Percentiles rank a stretch among this genome's conserved stretches.
Evolutionary conservation across 2,113 vertebrate species (phyloP).

Genomic region (Hymenochirus boettgeri): DNA sequence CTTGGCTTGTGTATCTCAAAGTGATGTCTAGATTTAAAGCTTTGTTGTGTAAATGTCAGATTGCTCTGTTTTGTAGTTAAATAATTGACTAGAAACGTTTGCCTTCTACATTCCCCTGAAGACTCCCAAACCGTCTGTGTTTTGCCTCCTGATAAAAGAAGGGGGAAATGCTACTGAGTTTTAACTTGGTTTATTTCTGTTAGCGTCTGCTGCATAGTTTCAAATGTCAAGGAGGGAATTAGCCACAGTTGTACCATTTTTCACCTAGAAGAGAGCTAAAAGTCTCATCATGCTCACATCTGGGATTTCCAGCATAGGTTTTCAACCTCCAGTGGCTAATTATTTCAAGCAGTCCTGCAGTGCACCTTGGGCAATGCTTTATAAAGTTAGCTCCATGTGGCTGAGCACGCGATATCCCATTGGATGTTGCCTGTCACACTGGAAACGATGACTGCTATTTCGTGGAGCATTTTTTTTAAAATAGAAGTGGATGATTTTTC

Average conservation of each 20-base stretch:
- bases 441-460: constrained; percentile 54
- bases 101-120: too few relatives aligned
- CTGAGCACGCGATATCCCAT: constrained; percentile 54
- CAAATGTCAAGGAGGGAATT: constrained; percentile 47
- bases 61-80: too few relatives aligned
- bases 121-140: constrained; percentile 48
- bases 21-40: too few relatives aligned
- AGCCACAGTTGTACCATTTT: constrained; percentile 52
- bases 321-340: constrained; percentile 60
- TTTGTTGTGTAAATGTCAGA: too few relatives aligned
- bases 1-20: too few relatives aligned
- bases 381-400: constrained; percentile 55
- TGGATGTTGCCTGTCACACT: constrained; percentile 51
- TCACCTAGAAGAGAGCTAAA: constrained; percentile 50
- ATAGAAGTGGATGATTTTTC: constrained; percentile 56
- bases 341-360: constrained; percentile 57
- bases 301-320: constrained; percentile 52
- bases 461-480: constrained; percentile 56
- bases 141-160: constrained; percentile 47
- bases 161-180: constrained; percentile 34
- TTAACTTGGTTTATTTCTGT: constrained; percentile 36
- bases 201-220: constrained; percentile 43
- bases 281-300: constrained; percentile 43
- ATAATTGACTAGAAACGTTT: too few relatives aligned
- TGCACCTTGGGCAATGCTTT: constrained; percentile 56